Percentiles rank a stretch among this genome's conserved stretches.
These are phyloP conservation scores for Entomobrya multifasciata DNA, from an alignment of 2,888 invertebrate species.

Conservation along the genomic window DNA sequence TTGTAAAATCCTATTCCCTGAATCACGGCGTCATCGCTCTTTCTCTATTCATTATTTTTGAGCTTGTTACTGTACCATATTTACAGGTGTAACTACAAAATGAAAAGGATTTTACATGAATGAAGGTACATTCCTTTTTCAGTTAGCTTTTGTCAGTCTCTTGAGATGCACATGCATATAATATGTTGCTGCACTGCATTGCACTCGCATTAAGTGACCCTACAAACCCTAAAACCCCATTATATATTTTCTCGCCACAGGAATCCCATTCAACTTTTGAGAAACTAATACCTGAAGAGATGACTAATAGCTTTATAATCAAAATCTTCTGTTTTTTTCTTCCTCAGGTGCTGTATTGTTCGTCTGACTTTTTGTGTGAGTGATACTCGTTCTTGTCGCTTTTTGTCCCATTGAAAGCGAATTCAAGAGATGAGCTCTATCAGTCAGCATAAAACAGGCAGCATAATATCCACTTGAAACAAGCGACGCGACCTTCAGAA, in stretches of 20 bases:
- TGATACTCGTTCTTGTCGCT: constrained; percentile 22
- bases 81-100: not conserved
- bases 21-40: constrained; percentile 14
- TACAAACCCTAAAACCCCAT: not conserved
- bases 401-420: constrained; percentile 33
- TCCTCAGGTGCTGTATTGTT: constrained; percentile 21
- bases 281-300: no score
- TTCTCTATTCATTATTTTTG: not conserved
- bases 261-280: constrained; percentile 39
- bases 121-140: constrained; percentile 7
- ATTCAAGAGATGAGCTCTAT: constrained; percentile 20
- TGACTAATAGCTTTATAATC: constrained; percentile 21
- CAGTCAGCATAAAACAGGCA: no score
- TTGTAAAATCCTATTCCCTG: not conserved
- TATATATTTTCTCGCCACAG: constrained; percentile 7
- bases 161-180: not conserved
- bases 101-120: not conserved
- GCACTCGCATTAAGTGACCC: not conserved
- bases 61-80: not conserved
- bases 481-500: constrained; percentile 15
- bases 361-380: no score
- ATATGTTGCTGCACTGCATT: not conserved
- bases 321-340: not conserved
- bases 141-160: not conserved
- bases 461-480: not conserved